Base-by-base conservation (phyloP, 2,797 vertebrate genomes). In the Tarsius wallacei region DNA sequence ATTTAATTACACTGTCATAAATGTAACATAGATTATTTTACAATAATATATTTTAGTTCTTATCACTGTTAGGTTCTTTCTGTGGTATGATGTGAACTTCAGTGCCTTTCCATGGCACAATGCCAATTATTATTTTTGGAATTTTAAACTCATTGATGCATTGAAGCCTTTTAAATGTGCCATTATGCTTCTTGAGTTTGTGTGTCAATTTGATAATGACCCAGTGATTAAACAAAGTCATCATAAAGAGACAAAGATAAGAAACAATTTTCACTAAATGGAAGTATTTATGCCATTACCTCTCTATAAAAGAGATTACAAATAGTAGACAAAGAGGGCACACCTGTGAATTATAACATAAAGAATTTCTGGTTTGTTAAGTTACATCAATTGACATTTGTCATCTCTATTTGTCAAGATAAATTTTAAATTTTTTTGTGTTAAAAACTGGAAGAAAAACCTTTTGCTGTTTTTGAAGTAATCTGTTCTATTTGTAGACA, bases 271-370 rank as follows among this genome's bases (percentile, higher is more conserved):
- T 96, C 63, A 94, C 33, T 94, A 91, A 97, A 81, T 96, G 68
- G 71, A 96, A 59, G 24, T 93, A 57, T 42, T 96, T 95, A 68
- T 57, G 3, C 96, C 97, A 97, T 98, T 97, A 88, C 14, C 28
- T 73, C 71, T 71, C 15, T 97, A 68, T 71, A 13, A 94, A 97
- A 87, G 63, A 81, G 66, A 91, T 97, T 98, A 97, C 33, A 94
- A 90, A 96, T 66, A 94, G 68, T 71, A 96, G 55, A 80, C 59
- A 77, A 91, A 95, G 49, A 57, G 96, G 3, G 63, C 90, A 84
- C 61, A 97, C 78, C 59, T 96, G 42, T 86, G 63, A 95, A 76
- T 96, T 97, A 74, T 21, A 80, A 63, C 26, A 49, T 74, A 91
- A 91, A 76, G n/a, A 36, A 17, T 31, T 82, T 87, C 59, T 81